phyloP scores from a whole-genome alignment of 2,888 invertebrate species.

The Strigamia transsilvanica region DNA sequence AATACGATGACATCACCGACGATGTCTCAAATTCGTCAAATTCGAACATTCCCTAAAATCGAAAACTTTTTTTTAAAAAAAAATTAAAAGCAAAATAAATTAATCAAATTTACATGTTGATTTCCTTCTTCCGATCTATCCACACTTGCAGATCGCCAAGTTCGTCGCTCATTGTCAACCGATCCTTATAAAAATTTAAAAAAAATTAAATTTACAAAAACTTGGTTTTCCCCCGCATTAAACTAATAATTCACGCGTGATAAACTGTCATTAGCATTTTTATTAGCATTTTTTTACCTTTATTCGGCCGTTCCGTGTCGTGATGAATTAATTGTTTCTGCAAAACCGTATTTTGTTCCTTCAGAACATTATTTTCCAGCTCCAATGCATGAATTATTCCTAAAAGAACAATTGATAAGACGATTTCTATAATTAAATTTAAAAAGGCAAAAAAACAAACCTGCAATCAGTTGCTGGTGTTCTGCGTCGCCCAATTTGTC shows the following conservation, averaged over 20 bases:
- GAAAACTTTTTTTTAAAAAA: neutral
- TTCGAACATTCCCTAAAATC: neutral
- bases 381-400: slow-evolving; percentile 41
- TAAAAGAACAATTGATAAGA: neutral
- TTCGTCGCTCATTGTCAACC: no score
- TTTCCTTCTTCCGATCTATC: no score
- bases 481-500: slow-evolving; percentile 7
- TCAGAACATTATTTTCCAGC: slow-evolving; percentile 33
- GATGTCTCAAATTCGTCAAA: slow-evolving; percentile 50
- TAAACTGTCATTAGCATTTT: no score
- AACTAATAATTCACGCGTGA: no score
- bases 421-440: neutral
- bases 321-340: slow-evolving; percentile 19
- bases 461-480: slow-evolving; percentile 37
- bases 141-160: no score
- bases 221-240: no score
- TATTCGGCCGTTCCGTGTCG: neutral
- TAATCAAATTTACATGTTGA: no score
- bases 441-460: neutral
- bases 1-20: slow-evolving; percentile 33
- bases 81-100: no score
- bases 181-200: no score
- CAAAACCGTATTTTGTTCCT: slow-evolving; percentile 2
- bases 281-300: no score
- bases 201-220: no score